Evolutionary conservation across 1,140 invertebrate genomes (phyloP).

Genomic region (Himalopsyche phryganea): DNA sequence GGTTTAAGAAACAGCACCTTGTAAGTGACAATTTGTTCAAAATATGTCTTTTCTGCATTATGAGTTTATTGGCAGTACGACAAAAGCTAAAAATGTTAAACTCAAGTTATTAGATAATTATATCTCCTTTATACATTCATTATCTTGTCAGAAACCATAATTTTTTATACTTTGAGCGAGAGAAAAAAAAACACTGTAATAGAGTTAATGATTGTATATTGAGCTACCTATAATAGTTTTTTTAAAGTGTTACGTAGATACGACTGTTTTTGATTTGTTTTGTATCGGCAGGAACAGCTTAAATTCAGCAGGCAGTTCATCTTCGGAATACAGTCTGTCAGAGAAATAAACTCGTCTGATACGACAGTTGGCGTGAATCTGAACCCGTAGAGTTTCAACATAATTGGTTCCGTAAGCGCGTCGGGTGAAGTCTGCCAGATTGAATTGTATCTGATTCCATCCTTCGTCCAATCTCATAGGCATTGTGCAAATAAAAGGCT

Average conservation of each 20-base stretch:
- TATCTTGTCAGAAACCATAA: no score
- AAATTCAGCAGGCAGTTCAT: slow-evolving; percentile 98
- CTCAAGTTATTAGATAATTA: no score
- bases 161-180: no score
- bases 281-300: slow-evolving; percentile 94
- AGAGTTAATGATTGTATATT: neutral
- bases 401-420: slow-evolving; percentile 99
- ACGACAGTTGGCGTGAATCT: slow-evolving; percentile 98
- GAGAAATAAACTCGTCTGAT: slow-evolving; percentile 98
- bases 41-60: no score
- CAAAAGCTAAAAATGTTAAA: no score
- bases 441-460: slow-evolving; percentile 98
- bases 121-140: no score
- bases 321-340: slow-evolving; percentile 97
- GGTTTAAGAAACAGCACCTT: no score
- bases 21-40: no score
- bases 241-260: slow-evolving; percentile 39
- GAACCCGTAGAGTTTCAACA: slow-evolving; percentile 95
- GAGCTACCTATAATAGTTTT: neutral
- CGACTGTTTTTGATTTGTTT: slow-evolving; percentile 64
- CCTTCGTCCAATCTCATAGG: slow-evolving; percentile 97
- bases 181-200: no score
- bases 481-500: slow-evolving; percentile 99
- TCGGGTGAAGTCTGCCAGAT: slow-evolving; percentile 96
- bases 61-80: no score